Evolutionary conservation across 2,113 vertebrate species (phyloP), one percentile per base, ranked within the genome.

Genomic region (Siphamia tubifer): DNA sequence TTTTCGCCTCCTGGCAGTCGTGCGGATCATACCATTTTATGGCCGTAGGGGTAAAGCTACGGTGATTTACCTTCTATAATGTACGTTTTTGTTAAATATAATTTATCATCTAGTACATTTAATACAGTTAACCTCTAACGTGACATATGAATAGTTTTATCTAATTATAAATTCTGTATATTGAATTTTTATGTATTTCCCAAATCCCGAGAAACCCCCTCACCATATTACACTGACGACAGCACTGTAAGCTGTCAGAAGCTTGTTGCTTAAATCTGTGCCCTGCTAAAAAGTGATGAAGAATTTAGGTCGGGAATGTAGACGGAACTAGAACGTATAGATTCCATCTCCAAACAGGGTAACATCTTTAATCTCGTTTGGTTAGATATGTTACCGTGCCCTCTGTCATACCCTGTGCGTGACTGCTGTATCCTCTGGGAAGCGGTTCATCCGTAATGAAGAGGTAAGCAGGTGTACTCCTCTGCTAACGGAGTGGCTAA

Each of bases 221-320:
- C 55, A 16, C 48, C 56, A 54, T 48, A 39, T 68, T 32, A 56
- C 35, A 53, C 25, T 52, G 75, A 78, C 77, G 57, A 30, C 56
- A 65, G 75, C 86, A 86, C 88, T 77, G 88, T 86, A 87, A 92
- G 90, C 90, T 92, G 91, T 90, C 89, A 91, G 84, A 88, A 88
- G 91, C 91, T 91, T 91, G 91, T 92, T 91, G 91, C 90, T 90
- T 74, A 82, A 87, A 89, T 88, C 85, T 88, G 82, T 84, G 83
- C 84, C 21, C 25, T 55, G 74, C 70, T 13, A 40, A 13, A 84
- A 90, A 91, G 82, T 89, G 67, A 68, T 4, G 53, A 67, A 60
- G 63, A 63, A 77, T 51, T 35, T 20, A 68, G 63, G 45, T 53
- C 58, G 43, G 44, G 2, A 12, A 30, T 40, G 20, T 23, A 10